A percentile compares a stretch with the other conserved stretches of the same genome.
phyloP scores from a whole-genome alignment of 2,113 vertebrate species.

The Capricornis sumatraensis region DNA sequence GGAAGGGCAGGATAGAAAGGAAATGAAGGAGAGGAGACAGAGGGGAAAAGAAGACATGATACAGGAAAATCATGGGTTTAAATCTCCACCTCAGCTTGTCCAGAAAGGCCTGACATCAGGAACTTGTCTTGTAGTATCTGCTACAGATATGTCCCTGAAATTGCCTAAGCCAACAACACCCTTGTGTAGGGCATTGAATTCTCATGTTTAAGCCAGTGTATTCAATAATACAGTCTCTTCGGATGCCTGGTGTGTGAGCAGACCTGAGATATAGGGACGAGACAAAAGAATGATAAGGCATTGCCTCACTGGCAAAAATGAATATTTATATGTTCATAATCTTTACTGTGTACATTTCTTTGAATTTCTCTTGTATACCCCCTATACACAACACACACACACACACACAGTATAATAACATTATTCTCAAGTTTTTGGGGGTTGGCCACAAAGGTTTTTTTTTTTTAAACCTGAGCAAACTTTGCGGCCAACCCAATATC shows the following conservation, averaged over 20 bases:
- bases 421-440: not conserved
- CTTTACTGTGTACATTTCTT: not conserved
- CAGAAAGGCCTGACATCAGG: not conserved
- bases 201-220: not conserved
- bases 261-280: not conserved
- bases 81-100: not conserved
- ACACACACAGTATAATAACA: not conserved
- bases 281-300: not conserved
- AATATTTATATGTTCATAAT: not conserved
- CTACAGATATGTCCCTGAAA: not conserved
- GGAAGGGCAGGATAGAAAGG: not conserved
- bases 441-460: not conserved
- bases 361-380: not conserved
- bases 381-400: not conserved
- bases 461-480: not conserved
- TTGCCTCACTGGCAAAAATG: not conserved
- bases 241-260: not conserved
- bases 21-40: not conserved
- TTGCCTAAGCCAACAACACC: not conserved
- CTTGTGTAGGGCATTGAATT: not conserved
- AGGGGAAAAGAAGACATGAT: not conserved
- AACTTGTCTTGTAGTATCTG: not conserved
- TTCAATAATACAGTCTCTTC: not conserved
- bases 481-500: not conserved
- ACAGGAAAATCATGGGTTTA: not conserved